Evolutionary conservation across 2,888 invertebrate genomes (phyloP).

Genomic region (Synergus laeviventris): DNA sequence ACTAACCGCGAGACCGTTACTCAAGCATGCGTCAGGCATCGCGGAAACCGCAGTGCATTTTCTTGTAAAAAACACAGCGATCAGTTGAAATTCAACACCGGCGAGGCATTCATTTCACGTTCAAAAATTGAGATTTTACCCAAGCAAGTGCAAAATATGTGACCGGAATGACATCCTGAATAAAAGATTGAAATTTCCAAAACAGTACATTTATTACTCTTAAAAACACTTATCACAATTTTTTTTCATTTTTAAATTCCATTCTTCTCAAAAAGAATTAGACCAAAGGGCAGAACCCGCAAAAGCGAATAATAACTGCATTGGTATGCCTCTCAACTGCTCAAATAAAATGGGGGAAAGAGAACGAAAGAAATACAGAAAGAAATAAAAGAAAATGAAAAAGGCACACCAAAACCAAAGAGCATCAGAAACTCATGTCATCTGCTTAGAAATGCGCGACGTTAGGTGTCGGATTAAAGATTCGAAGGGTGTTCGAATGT

Average conservation of each 20-base stretch:
- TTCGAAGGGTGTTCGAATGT: conserved; percentile 67
- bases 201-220: neutral
- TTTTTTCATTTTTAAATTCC: neutral
- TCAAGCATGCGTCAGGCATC: conserved; percentile 60
- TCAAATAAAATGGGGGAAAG: conserved; percentile 40
- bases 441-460: conserved; percentile 66
- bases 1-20: conserved; percentile 61
- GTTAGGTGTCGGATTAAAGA: conserved; percentile 69
- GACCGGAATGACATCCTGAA: conserved; percentile 41
- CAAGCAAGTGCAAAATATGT: neutral
- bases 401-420: conserved; percentile 44
- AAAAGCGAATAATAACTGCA: conserved; percentile 41
- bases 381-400: conserved; percentile 2
- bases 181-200: neutral
- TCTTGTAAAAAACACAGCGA: conserved; percentile 58
- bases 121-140: conserved; percentile 30
- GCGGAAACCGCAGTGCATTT: conserved; percentile 60
- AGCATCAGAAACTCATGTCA: conserved; percentile 53
- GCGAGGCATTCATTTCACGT: conserved; percentile 19
- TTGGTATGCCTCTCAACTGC: conserved; percentile 15
- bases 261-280: neutral
- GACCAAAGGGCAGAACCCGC: conserved; percentile 21
- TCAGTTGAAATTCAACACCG: conserved; percentile 67
- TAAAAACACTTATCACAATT: neutral
- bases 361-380: neutral